Percentiles rank a stretch among this genome's conserved stretches.
Conservation (phyloP, 1,140 invertebrate genomes). For the Drosophila navojoa region DNA sequence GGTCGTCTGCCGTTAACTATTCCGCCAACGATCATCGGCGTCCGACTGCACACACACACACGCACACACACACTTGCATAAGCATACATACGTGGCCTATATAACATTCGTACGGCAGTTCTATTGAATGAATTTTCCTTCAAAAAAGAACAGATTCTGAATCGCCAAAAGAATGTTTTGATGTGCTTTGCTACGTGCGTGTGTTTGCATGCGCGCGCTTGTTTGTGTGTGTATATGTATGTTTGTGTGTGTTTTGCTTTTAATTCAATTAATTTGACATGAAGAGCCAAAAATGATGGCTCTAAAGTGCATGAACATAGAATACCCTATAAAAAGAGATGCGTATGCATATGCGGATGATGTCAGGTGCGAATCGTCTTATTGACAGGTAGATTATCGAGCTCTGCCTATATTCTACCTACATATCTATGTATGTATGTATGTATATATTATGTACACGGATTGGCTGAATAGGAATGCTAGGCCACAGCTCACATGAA, state of each 20-base stretch:
- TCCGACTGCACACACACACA: constrained; percentile 10
- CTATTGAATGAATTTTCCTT: constrained; percentile 70
- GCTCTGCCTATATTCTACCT: too few species aligned
- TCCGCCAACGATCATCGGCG: constrained; percentile 27
- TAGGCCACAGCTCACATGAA: background rate
- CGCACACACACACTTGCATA: background rate
- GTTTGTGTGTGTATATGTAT: background rate
- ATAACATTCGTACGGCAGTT: constrained; percentile 8
- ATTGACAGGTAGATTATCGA: background rate
- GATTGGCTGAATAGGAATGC: background rate
- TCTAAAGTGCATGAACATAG: background rate
- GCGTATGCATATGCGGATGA: background rate
- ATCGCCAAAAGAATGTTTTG: constrained; percentile 21
- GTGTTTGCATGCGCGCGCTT: background rate
- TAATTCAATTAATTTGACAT: constrained; percentile 75
- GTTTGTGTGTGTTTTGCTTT: constrained; percentile 36
- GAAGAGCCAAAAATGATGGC: background rate
- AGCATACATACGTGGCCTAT: constrained; percentile 15
- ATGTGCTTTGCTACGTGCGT: background rate
- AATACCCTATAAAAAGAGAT: background rate
- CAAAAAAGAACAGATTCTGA: constrained; percentile 10
- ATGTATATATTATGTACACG: too few species aligned
- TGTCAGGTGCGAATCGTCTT: background rate
- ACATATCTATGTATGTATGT: too few species aligned
- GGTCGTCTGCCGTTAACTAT: background rate